phyloP scores from a whole-genome alignment of 2,888 invertebrate species.

The Spisula solida region DNA sequence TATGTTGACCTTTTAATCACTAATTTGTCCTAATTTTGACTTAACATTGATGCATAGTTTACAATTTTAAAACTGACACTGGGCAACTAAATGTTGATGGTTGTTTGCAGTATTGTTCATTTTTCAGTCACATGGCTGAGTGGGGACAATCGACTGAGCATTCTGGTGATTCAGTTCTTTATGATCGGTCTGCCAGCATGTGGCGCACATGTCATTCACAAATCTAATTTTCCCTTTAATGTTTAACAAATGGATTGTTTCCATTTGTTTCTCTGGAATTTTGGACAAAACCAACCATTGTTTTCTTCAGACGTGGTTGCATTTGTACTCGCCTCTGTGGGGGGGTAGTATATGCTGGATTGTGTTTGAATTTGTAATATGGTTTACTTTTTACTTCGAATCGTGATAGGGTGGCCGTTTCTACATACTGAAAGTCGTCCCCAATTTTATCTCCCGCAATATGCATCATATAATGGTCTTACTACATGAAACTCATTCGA shows the following conservation, averaged over 20 bases:
- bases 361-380: neutral
- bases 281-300: conserved; percentile 19
- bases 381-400: neutral
- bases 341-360: neutral
- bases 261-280: conserved; percentile 38
- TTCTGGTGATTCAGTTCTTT: conserved; percentile 30
- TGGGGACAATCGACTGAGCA: conserved; percentile 20
- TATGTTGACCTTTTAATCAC: neutral
- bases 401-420: neutral
- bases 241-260: neutral
- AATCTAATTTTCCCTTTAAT: conserved; percentile 4
- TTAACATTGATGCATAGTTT: neutral
- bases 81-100: neutral
- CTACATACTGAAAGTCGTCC: conserved; percentile 25
- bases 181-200: conserved; percentile 22
- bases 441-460: neutral
- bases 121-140: neutral
- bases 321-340: neutral
- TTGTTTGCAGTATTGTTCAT: neutral
- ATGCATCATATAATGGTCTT: conserved; percentile 15
- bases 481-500: neutral
- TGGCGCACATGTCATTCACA: conserved; percentile 28
- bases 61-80: conserved; percentile 26
- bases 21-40: neutral
- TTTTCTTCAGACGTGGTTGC: neutral